A percentile compares a stretch with the other conserved stretches of the same genome.
Evolutionary conservation across 2,888 invertebrate genomes (phyloP).

Genomic region (Drosophila kanekoi): DNA sequence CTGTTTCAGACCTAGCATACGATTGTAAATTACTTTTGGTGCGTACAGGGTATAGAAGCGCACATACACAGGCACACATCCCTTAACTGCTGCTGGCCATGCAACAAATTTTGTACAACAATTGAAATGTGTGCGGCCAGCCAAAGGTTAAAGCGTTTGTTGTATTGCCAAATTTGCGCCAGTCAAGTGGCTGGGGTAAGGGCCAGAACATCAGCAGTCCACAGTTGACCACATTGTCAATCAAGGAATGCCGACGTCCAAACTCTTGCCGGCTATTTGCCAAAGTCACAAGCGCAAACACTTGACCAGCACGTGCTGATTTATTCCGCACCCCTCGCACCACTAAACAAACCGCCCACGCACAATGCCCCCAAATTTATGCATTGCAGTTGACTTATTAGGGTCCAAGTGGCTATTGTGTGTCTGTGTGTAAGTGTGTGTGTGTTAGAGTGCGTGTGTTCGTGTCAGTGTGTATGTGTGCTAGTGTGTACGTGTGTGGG

Average conservation of each 20-base stretch:
- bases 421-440: constrained; percentile 4
- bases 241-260: constrained; percentile 64
- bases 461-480: constrained; percentile 2
- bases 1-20: too few species aligned
- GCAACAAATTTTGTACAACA: constrained; percentile 52
- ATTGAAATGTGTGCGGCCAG: constrained; percentile 76
- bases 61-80: constrained; percentile 1
- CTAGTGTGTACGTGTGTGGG: neutral
- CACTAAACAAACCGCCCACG: constrained; percentile 20
- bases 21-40: neutral
- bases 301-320: constrained; percentile 57
- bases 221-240: constrained; percentile 74
- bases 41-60: neutral
- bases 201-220: constrained; percentile 1
- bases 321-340: neutral
- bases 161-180: constrained; percentile 69
- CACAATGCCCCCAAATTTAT: constrained; percentile 69
- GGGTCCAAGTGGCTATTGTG: constrained; percentile 62
- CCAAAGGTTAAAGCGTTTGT: constrained; percentile 77
- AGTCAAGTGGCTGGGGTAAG: constrained; percentile 1
- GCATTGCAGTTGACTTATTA: constrained; percentile 81
- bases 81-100: constrained; percentile 24
- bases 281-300: constrained; percentile 70
- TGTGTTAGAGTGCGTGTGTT: constrained; percentile 2
- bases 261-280: constrained; percentile 55